Percentiles rank a stretch among this genome's conserved stretches.
These are phyloP conservation scores for Eristalis arbustorum DNA, from an alignment of 2,888 invertebrate species.

Conservation along the genomic window DNA sequence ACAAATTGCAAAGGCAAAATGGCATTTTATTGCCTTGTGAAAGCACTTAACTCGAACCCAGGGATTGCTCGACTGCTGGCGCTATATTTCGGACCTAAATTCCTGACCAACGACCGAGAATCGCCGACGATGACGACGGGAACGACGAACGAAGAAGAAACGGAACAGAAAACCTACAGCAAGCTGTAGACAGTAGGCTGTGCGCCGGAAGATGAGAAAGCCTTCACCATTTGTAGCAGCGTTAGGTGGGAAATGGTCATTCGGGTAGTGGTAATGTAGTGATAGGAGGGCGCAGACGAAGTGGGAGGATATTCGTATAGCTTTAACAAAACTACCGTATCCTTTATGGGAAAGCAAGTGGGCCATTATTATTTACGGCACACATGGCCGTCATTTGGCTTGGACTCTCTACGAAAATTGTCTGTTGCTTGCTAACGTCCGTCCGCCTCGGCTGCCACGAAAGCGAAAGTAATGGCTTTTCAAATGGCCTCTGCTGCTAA, in stretches of 20 bases:
- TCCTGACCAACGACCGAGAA: constrained; percentile 37
- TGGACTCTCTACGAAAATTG: constrained; percentile 52
- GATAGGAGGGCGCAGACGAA: constrained; percentile 31
- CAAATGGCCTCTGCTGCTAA: constrained; percentile 63
- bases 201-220: constrained; percentile 18
- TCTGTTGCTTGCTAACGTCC: constrained; percentile 49
- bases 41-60: constrained; percentile 67
- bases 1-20: constrained; percentile 68
- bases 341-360: constrained; percentile 68
- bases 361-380: constrained; percentile 70
- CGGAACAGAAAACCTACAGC: neutral
- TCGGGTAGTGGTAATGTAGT: constrained; percentile 46
- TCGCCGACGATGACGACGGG: neutral
- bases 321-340: constrained; percentile 59
- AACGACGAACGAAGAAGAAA: neutral
- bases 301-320: constrained; percentile 41
- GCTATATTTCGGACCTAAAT: constrained; percentile 57
- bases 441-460: constrained; percentile 30
- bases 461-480: constrained; percentile 66
- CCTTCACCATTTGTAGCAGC: constrained; percentile 49
- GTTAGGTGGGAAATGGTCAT: constrained; percentile 59
- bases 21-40: constrained; percentile 68
- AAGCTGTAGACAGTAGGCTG: constrained; percentile 10
- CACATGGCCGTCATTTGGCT: constrained; percentile 69
- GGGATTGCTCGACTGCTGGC: constrained; percentile 57